Evolutionary conservation across 1,140 invertebrate species (phyloP).

Genomic region (Mesaphorura yosii): DNA sequence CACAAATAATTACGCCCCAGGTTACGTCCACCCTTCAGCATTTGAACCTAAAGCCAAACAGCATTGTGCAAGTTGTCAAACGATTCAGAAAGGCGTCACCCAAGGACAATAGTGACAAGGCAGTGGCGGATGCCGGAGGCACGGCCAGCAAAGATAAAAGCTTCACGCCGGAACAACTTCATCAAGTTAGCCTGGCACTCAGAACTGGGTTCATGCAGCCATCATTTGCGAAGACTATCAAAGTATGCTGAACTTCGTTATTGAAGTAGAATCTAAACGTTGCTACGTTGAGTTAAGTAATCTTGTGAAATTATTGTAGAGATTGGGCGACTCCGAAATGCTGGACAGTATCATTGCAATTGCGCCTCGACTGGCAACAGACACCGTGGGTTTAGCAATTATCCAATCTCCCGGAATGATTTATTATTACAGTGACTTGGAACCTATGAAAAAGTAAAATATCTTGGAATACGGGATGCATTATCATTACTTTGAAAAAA

Average conservation of each 20-base stretch:
- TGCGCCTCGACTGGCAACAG: slow-evolving; percentile 9
- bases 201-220: slow-evolving; percentile 11
- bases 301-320: neutral
- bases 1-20: too few relatives aligned
- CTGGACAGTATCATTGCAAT: slow-evolving; percentile 14
- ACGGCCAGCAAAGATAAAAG: too few relatives aligned
- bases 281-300: neutral
- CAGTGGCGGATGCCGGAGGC: too few relatives aligned
- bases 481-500: neutral
- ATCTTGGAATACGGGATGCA: neutral
- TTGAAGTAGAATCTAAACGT: neutral
- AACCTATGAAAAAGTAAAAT: slow-evolving; percentile 2
- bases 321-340: slow-evolving; percentile 5
- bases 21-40: too few relatives aligned
- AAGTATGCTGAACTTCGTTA: neutral
- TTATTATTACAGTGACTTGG: slow-evolving; percentile 7
- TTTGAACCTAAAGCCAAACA: too few relatives aligned
- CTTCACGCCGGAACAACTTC: slow-evolving; percentile 1
- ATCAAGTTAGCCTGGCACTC: slow-evolving; percentile 5
- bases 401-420: slow-evolving; percentile 14
- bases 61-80: too few relatives aligned
- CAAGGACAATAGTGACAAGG: too few relatives aligned
- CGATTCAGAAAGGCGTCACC: too few relatives aligned
- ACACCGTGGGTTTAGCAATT: slow-evolving; percentile 16
- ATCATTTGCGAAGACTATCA: slow-evolving; percentile 10